These are phyloP conservation scores for Setipinna tenuifilis DNA, from an alignment of 2,797 vertebrate genomes.

Conservation along the genomic window DNA sequence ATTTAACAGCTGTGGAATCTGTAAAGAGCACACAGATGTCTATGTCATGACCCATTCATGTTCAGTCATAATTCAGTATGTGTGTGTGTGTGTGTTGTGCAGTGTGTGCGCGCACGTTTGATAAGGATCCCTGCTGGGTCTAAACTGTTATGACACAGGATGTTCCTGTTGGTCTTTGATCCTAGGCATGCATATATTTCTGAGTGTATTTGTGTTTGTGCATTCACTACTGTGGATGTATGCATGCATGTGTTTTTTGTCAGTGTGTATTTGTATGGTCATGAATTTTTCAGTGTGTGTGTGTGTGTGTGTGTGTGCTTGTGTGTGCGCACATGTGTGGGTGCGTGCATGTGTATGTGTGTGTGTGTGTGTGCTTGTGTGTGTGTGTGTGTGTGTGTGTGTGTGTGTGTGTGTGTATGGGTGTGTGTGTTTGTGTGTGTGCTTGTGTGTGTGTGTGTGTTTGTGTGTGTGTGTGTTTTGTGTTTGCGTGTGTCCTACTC, in stretches of 20 bases:
- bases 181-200: background rate
- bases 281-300: background rate
- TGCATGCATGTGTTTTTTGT: background rate
- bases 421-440: background rate
- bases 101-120: background rate
- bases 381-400: background rate
- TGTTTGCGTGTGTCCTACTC: too few species aligned
- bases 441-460: background rate
- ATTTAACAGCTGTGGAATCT: constrained; percentile 12
- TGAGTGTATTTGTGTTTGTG: background rate
- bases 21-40: constrained; percentile 16
- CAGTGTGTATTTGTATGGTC: background rate
- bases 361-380: background rate
- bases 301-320: constrained; percentile 2
- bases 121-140: constrained; percentile 14
- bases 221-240: background rate
- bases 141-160: background rate
- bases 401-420: background rate
- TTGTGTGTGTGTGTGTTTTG: background rate
- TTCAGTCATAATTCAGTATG: background rate
- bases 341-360: background rate
- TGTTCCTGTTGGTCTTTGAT: background rate
- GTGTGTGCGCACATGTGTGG: constrained; percentile 19
- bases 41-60: constrained; percentile 22
- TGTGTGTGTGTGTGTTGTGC: constrained; percentile 5